Conservation (phyloP, 2,888 invertebrate genomes). For the Sinhomidia bicolor region DNA sequence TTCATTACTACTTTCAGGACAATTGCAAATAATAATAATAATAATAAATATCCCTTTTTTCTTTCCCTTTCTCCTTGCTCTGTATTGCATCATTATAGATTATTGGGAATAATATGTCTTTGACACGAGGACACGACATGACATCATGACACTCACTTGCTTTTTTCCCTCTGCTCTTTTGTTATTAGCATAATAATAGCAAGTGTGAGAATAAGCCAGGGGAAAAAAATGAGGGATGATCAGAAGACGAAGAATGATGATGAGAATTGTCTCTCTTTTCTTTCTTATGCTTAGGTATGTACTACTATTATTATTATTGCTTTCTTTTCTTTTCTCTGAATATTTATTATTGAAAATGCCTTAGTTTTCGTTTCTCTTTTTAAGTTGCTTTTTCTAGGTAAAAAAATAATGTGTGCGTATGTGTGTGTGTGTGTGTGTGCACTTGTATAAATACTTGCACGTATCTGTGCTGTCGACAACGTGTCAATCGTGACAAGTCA, state of each 20-base stretch:
- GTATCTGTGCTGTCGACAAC: neutral
- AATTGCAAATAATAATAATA: conserved; percentile 49
- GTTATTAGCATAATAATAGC: conserved; percentile 27
- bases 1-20: conserved; percentile 55
- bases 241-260: too few species aligned
- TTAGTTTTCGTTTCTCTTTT: too few species aligned
- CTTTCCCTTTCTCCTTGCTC: too few species aligned
- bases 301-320: too few species aligned
- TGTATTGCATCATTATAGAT: conserved; percentile 7
- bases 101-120: conserved; percentile 52
- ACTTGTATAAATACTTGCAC: neutral
- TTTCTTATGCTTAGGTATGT: neutral
- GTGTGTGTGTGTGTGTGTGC: too few species aligned
- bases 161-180: neutral
- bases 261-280: too few species aligned
- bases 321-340: too few species aligned
- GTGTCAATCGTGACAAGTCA: conserved; percentile 36
- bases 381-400: too few species aligned
- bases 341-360: neutral
- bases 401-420: too few species aligned
- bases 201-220: neutral
- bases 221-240: neutral
- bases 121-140: conserved; percentile 57
- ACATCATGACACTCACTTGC: neutral
- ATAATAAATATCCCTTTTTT: conserved; percentile 12